Conservation (phyloP, 2,113 vertebrate genomes). For the Leuciscus idus region DNA sequence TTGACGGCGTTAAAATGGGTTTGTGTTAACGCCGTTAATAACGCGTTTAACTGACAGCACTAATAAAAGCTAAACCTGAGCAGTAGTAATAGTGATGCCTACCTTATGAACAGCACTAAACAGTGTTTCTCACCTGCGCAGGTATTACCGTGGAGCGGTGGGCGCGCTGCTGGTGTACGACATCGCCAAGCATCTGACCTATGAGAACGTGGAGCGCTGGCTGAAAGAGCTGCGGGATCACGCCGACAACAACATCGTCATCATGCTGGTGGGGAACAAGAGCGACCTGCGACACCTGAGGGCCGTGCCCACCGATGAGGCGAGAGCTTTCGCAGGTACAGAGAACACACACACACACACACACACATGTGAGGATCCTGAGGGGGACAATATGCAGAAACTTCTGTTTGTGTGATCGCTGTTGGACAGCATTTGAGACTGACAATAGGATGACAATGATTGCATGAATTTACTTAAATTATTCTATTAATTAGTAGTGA, state of each 20-base stretch:
- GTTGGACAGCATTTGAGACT: too few relatives aligned
- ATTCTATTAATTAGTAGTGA: too few relatives aligned
- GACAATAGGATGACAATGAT: too few relatives aligned
- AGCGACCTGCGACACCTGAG: conserved; percentile 96
- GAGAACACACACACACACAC: too few relatives aligned
- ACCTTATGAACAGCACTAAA: background rate
- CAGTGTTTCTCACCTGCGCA: conserved; percentile 56
- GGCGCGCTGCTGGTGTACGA: conserved; percentile 95
- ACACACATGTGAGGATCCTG: too few relatives aligned
- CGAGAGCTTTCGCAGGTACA: conserved; percentile 94
- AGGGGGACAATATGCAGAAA: too few relatives aligned
- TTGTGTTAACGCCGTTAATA: too few relatives aligned
- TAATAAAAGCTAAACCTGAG: background rate
- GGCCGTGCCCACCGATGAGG: conserved; percentile 96
- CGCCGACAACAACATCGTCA: conserved; percentile 98
- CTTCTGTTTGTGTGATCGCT: too few relatives aligned
- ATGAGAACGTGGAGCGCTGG: conserved; percentile 98
- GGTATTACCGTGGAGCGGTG: conserved; percentile 96
- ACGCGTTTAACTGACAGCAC: too few relatives aligned
- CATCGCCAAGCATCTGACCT: conserved; percentile 98
- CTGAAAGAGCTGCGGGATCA: conserved; percentile 97
- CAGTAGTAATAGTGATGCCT: background rate
- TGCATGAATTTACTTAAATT: too few relatives aligned
- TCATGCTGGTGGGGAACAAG: conserved; percentile 99
- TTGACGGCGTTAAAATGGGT: too few relatives aligned